Evolutionary conservation across 1,140 invertebrate species (phyloP), one percentile per base, ranked within the genome.

Genomic region (Gryllus bimaculatus): DNA sequence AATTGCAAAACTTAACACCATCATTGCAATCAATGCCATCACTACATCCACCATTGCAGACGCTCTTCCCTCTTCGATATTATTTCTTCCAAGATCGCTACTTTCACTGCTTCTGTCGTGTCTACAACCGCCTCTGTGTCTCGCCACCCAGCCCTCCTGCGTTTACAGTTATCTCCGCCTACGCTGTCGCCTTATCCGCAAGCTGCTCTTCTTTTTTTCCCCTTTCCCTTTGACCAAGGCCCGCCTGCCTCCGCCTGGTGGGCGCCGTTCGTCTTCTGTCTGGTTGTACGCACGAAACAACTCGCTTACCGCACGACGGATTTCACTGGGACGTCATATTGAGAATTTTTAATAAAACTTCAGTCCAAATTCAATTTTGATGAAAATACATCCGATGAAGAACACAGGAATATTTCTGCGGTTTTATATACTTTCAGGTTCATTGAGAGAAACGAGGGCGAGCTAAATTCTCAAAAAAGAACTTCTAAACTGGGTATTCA

Each of bases 311-410:
- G 54, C 54, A 13, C 54, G 54, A 13, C 54, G 54, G 54, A 66
- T 66, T 66, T 66, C 18, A 7, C 10, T 10, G 18, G 10, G 54
- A 66, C 54, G 10, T 66, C 54, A 13, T 66, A 66, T 66, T 66
- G 54, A 66, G 54, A 66, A 66, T 66, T 66, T 66, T 66, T 66
- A 66, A 66, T 66, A 66, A 66, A 66, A 66, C 54, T 66, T 66
- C 54, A 7, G 54, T 2, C 54, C 54, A 66, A 66, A 66, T 66
- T 66, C 54, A 66, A 66, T 66, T 66, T 66, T 66, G 54, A 66
- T 66, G 54, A 66, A 66, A 66, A 66, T 66, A 13, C 54, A 7
- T 66, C 54, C 10, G 54, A 66, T 66, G 54, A 66, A 66, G 54
- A 66, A 66, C 54, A 66, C 10, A 66, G 7, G 10, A 18, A 66